Percentiles rank a stretch among this genome's conserved stretches.
Conservation (phyloP, 1,140 invertebrate genomes). For the Platorchestia sp. region DNA sequence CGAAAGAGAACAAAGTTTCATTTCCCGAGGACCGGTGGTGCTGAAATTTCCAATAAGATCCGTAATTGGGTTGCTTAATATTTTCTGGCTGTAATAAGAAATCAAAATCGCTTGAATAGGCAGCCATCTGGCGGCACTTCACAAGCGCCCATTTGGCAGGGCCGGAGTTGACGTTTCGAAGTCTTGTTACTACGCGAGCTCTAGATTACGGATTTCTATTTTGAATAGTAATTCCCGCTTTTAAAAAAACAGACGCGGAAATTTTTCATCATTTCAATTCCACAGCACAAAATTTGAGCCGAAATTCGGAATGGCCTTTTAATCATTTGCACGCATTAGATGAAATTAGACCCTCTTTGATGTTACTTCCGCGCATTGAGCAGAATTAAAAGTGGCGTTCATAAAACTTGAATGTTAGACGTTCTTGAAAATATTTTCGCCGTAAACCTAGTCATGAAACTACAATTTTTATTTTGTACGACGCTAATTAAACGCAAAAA, state of each 20-base stretch:
- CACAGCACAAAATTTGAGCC: background rate
- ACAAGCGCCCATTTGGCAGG: background rate
- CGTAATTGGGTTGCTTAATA: conserved; percentile 54
- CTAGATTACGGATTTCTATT: too few relatives aligned
- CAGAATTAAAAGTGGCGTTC: too few relatives aligned
- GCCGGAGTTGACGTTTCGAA: background rate
- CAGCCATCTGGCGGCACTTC: conserved; percentile 52
- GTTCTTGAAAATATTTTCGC: too few relatives aligned
- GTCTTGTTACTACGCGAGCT: background rate
- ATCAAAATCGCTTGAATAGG: conserved; percentile 49
- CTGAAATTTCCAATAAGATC: conserved; percentile 54
- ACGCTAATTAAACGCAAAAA: too few relatives aligned
- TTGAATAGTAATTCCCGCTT: conserved; percentile 21
- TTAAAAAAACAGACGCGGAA: background rate
- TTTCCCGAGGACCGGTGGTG: conserved; percentile 32
- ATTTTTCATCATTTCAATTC: background rate
- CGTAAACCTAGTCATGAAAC: too few relatives aligned
- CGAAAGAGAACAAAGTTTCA: conserved; percentile 55
- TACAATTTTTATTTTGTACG: too few relatives aligned
- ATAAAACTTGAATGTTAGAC: too few relatives aligned
- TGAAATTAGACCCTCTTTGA: too few relatives aligned
- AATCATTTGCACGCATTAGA: too few relatives aligned
- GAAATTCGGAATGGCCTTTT: too few relatives aligned
- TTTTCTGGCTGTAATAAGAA: conserved; percentile 55
- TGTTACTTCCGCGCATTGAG: too few relatives aligned